Evolutionary conservation across 1,140 invertebrate species (phyloP), one percentile per base, ranked within the genome.

Genomic region (Drosophila kanapiae): DNA sequence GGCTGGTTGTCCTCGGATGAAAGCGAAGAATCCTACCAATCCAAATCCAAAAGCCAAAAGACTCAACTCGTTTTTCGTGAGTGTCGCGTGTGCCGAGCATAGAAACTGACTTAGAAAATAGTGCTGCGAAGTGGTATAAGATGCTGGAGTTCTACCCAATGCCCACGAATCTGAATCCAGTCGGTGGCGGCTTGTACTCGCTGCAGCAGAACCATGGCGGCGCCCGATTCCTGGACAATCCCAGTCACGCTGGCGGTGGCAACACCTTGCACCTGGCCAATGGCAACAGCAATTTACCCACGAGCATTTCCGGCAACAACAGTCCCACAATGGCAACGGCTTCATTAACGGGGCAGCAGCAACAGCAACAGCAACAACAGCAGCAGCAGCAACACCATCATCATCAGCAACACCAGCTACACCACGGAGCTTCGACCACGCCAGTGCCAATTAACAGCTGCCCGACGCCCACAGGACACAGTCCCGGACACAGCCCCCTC

Each of bases 91-190:
- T 49, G 43, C 29, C 13, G n/a, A 57, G 8, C 48, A 37, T 47
- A 35, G 6, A 67, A 75, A 38, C 38, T 23, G 10, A 48, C 29
- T 56, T 33, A n/a, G 23, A 40, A 40, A 62, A 13, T 43, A 16
- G 49, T 59, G 54, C 42, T 71, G 29, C 16, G 2, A 48, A 74
- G 58, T 74, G 48, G 35, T 49, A 78, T 77, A 87, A 68, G 80
- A 92, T 92, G 91, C 82, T 92, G 75, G 91, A 92, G 77, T 92
- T 92, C 67, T 92, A 92, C 88, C 91, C 91, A 77, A 92, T 92
- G 91, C 91, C 91, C 79, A 92, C 91, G 57, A 92, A 92, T 84
- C 75, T 92, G 68, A 92, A 86, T 90, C 78, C 81, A 80, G 91
- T 91, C 70, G 91, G 80, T 71, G 82, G 88, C 74, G 81, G 88